Percentiles rank a stretch among this genome's conserved stretches.
phyloP scores from a whole-genome alignment of 2,113 vertebrate species.

The Corapipo altera region DNA sequence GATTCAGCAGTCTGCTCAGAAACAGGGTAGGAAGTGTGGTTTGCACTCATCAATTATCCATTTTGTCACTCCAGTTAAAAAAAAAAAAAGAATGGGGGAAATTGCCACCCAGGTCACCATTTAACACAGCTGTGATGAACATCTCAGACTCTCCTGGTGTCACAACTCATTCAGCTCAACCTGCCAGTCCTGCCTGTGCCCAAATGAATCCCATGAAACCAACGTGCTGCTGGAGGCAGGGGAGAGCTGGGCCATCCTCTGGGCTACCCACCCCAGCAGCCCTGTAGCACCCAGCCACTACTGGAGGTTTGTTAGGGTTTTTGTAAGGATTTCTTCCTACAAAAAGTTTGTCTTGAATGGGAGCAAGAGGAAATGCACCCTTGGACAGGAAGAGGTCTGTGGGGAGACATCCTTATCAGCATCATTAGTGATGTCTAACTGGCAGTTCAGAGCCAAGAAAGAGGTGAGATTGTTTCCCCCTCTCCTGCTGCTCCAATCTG shows the following conservation, averaged over 20 bases:
- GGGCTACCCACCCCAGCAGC: background rate
- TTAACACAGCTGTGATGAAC: background rate
- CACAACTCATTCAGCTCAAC: background rate
- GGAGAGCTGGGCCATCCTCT: background rate
- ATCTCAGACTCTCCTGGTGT: background rate
- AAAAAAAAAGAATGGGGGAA: background rate
- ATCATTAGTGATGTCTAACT: rapidly evolving
- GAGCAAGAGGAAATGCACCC: rapidly evolving
- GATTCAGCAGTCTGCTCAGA: background rate
- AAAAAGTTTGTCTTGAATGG: background rate
- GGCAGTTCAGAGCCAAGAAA: background rate
- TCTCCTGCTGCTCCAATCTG: background rate
- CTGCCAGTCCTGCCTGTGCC: background rate
- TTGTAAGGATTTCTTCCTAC: background rate
- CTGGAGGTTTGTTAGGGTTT: background rate
- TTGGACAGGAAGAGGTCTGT: background rate
- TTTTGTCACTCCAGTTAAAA: background rate
- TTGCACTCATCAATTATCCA: background rate
- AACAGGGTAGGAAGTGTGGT: background rate
- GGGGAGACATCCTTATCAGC: background rate
- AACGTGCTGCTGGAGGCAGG: background rate
- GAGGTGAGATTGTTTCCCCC: rapidly evolving
- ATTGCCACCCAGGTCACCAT: rapidly evolving
- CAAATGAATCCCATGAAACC: rapidly evolving
- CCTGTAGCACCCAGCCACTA: background rate